These are phyloP conservation scores for Nemoura dubitans DNA, from an alignment of 2,888 invertebrate species.

Conservation along the genomic window DNA sequence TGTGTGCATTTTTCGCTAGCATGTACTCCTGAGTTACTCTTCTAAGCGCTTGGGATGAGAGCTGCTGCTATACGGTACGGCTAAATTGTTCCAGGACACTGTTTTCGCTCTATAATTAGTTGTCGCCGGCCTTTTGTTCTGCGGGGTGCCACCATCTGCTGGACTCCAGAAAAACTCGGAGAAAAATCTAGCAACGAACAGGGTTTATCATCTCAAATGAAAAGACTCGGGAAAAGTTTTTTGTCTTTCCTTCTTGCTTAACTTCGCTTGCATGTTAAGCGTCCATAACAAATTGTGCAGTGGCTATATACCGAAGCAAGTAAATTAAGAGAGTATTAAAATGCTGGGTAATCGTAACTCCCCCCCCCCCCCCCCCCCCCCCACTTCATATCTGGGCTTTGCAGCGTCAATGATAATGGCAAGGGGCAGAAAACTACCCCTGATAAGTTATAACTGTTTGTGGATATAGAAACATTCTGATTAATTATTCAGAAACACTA, in stretches of 20 bases:
- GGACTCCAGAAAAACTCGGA: too few relatives aligned
- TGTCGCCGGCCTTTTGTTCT: too few relatives aligned
- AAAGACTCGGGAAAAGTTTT: not conserved
- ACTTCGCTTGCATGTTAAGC: not conserved
- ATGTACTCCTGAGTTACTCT: too few relatives aligned
- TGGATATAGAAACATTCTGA: not conserved
- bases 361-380: not conserved
- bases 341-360: not conserved
- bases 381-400: not conserved
- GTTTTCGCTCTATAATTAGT: too few relatives aligned
- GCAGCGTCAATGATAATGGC: not conserved
- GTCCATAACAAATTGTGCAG: not conserved
- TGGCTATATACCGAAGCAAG: not conserved
- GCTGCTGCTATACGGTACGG: too few relatives aligned
- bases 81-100: too few relatives aligned
- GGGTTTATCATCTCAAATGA: not conserved
- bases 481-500: not conserved
- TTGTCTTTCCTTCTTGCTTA: not conserved
- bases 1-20: too few relatives aligned
- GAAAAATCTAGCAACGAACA: too few relatives aligned
- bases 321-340: slow-evolving; percentile 9
- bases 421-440: not conserved
- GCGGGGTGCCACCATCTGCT: too few relatives aligned
- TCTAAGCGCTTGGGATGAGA: too few relatives aligned
- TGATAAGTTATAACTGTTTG: not conserved